Evolutionary conservation across 92 coral and sea anemone genomes (phyloP), one percentile per base, ranked within the genome.

Genomic region (Bergia puertoricense): DNA sequence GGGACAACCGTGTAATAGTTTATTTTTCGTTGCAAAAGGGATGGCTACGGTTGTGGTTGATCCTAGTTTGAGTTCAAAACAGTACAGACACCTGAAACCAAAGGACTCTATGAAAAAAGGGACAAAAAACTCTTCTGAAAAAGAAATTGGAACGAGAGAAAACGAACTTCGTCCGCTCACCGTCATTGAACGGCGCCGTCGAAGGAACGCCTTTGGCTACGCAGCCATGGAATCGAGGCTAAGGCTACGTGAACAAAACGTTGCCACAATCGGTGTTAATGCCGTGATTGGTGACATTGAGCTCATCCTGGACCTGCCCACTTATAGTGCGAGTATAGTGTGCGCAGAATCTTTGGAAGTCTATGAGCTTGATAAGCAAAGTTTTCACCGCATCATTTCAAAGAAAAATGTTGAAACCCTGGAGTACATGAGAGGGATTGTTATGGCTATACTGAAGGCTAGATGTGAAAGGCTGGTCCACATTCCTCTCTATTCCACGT

Each of bases 251-350:
- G 89, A 90, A 44, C 82, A 94, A 23, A 95, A 90, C 39, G 90
- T 93, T 67, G 91, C 99, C 10, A 95, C 95, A 2, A 92, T 97
- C n/a, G 99, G 99, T 38, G 89, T 91, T 46, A 93, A 94, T 81
- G 97, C 96, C 77, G 86, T 95, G 82, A 95, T 97, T 5, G 99
- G 99, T 4, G 98, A 94, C 75, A 85, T 97, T 9, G 99, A 97
- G 90, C 91, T 94, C 82, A 81, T 93, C 42, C 92, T 97, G 15
- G 96, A 92, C 71, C 90, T 94, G 36, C 91, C 97, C 13, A 85
- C 93, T 11, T 93, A 91, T 90, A 93, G 94, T 79, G 86, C 93
- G 23, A 97, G 94, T 76, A 94, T 96, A 4, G 92, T 92, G 86
- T 96, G 97, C 77, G 86, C 94, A 20, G 98, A 95, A 82, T 91